Percentiles rank a stretch among this genome's conserved stretches.
These are phyloP conservation scores for Marronus borbonicus DNA, from an alignment of 2,888 invertebrate species.

Conservation along the genomic window DNA sequence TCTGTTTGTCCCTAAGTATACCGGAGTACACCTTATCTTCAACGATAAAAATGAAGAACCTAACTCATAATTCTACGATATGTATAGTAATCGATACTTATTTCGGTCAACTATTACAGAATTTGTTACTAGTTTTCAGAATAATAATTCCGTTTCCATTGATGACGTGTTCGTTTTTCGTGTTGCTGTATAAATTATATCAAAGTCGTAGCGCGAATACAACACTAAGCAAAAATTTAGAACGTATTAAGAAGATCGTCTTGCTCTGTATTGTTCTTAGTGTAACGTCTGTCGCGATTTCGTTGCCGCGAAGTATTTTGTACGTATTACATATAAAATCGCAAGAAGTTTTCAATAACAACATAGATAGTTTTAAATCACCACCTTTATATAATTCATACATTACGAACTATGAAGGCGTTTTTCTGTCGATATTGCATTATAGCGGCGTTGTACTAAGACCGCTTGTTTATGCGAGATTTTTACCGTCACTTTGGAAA, in stretches of 20 bases:
- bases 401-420: constrained; percentile 42
- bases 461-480: constrained; percentile 49
- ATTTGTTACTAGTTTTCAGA: constrained; percentile 63
- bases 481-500: constrained; percentile 46
- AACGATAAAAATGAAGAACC: constrained; percentile 67
- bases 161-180: constrained; percentile 61
- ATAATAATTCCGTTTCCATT: constrained; percentile 62
- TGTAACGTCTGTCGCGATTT: constrained; percentile 62
- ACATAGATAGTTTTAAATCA: constrained; percentile 61
- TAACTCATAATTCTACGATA: constrained; percentile 64
- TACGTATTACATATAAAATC: constrained; percentile 60
- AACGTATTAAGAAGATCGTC: constrained; percentile 61
- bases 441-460: constrained; percentile 54
- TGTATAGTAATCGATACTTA: constrained; percentile 74
- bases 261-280: constrained; percentile 63
- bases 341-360: constrained; percentile 54
- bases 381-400: constrained; percentile 63
- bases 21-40: constrained; percentile 75
- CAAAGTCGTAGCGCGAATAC: constrained; percentile 60
- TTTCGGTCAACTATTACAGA: constrained; percentile 68
- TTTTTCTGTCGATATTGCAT: constrained; percentile 53
- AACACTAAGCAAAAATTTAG: constrained; percentile 61
- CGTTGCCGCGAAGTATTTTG: constrained; percentile 64
- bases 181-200: constrained; percentile 61
- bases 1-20: constrained; percentile 75